Percentiles rank a stretch among this genome's conserved stretches.
Evolutionary conservation across 2,888 invertebrate species (phyloP).

Genomic region (Nemurella pictetii): DNA sequence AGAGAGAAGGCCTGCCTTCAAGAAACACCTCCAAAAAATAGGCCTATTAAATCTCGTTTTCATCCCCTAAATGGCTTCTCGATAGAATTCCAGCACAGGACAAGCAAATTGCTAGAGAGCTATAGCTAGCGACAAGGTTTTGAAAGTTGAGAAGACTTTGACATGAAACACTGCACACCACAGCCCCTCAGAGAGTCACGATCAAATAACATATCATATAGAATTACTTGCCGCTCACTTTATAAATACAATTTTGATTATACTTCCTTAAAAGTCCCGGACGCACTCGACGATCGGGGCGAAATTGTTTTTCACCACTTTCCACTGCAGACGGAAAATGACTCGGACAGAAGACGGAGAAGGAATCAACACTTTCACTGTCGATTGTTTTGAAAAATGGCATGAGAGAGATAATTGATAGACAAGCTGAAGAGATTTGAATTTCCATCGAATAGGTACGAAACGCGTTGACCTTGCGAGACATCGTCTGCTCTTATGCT

Average conservation of each 20-base stretch:
- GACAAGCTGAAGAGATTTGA: neutral
- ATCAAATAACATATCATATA: neutral
- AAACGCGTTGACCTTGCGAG: neutral
- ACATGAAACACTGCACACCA: neutral
- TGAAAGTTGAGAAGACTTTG: neutral
- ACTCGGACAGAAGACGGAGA: neutral
- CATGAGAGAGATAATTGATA: neutral
- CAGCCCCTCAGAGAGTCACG: too few species aligned
- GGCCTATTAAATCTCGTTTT: neutral
- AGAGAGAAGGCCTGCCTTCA: neutral
- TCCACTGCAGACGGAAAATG: neutral
- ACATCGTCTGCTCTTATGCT: neutral
- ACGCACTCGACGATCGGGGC: neutral
- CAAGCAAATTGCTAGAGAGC: neutral
- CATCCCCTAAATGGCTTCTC: neutral
- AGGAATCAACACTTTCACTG: neutral
- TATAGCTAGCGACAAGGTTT: neutral
- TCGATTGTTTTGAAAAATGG: neutral
- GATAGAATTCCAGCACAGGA: neutral
- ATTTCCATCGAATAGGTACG: neutral
- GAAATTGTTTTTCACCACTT: neutral
- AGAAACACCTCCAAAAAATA: neutral
- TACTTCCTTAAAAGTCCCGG: neutral
- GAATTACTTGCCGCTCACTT: neutral
- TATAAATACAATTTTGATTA: neutral